Percentiles rank a stretch among this genome's conserved stretches.
Conservation (phyloP, 2,797 vertebrate species). For the Mallotus villosus region DNA sequence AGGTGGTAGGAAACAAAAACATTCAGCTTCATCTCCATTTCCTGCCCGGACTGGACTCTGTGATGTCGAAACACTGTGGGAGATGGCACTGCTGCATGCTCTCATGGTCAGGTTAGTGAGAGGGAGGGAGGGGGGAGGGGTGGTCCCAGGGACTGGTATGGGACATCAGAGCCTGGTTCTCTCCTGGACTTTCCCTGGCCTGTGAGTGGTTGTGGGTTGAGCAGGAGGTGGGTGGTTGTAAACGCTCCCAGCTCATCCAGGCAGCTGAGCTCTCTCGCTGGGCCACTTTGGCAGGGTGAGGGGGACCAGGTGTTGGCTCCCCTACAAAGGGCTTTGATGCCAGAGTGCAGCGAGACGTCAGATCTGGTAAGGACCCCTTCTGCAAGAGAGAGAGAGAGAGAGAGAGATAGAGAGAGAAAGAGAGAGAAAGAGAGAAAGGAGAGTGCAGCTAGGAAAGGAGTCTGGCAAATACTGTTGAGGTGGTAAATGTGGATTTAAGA, state of each 20-base stretch:
- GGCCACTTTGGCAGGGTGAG: slow-evolving; percentile 65
- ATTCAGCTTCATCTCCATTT: no score
- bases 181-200: slow-evolving; percentile 40
- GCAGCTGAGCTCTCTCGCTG: slow-evolving; percentile 66
- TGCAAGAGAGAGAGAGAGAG: slow-evolving; percentile 41
- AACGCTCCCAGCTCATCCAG: slow-evolving; percentile 53
- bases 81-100: neutral
- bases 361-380: slow-evolving; percentile 56
- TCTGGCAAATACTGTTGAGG: slow-evolving; percentile 16
- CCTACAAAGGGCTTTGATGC: slow-evolving; percentile 64
- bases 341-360: slow-evolving; percentile 60
- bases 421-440: slow-evolving; percentile 7
- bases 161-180: slow-evolving; percentile 39
- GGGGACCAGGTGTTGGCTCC: slow-evolving; percentile 72
- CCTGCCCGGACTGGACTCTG: neutral
- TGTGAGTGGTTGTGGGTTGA: slow-evolving; percentile 42
- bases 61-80: neutral
- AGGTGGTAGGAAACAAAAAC: no score
- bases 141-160: slow-evolving; percentile 19
- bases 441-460: slow-evolving; percentile 8
- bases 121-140: neutral
- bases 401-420: neutral
- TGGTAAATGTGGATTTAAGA: slow-evolving; percentile 6
- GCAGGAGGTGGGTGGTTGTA: slow-evolving; percentile 53
- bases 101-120: neutral